Base-by-base conservation (phyloP, 2,113 vertebrate genomes). In the Caloenas nicobarica region DNA sequence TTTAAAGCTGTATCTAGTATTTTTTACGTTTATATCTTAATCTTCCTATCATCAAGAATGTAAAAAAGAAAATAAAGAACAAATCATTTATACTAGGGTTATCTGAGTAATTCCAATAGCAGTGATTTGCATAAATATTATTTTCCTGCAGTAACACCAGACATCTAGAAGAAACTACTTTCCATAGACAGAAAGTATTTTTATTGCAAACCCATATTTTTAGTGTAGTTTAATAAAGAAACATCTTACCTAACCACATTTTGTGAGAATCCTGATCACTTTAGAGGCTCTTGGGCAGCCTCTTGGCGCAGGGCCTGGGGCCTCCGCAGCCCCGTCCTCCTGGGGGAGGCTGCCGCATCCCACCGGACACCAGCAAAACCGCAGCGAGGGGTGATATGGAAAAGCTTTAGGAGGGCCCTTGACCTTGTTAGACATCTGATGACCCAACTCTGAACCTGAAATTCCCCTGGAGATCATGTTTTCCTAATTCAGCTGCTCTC, bases 261-360 rank as follows among this genome's bases (percentile, higher is more conserved):
- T 38, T 7, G 24, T 11, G 62, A 56, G 78, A 57, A 16, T 9
- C 16, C 42, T 26, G 38, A 19, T 58, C 48, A 26, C 29, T 19
- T 62, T 11, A 14, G 57, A 81, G 51, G 34, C 33, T 83, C 66
- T 50, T 12, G 16, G n/a, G 71, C 10, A 51, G 46, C 44, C 36
- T 24, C n/a, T 65, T 13, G 6, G 7, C 4, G 6, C 0, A 0
- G 33, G 17, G 40, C 17, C 16, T 0, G 19, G 56, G 40, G 46
- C 61, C 40, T 56, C 40, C 2, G 0, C 65, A 66, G 65, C 34
- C 34, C 26, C 2, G 0, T 60, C 23, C 19, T 70, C 42, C 50
- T 19, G 6, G 33, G 36, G 42, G 40, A 40, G 34, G 40, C 62
- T 76, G 54, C 77, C 15, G 3, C 0, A 1, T 54, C 65, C 85